These are phyloP conservation scores for Ivindomyrus marchei DNA, from an alignment of 2,113 vertebrate species.

Conservation along the genomic window DNA sequence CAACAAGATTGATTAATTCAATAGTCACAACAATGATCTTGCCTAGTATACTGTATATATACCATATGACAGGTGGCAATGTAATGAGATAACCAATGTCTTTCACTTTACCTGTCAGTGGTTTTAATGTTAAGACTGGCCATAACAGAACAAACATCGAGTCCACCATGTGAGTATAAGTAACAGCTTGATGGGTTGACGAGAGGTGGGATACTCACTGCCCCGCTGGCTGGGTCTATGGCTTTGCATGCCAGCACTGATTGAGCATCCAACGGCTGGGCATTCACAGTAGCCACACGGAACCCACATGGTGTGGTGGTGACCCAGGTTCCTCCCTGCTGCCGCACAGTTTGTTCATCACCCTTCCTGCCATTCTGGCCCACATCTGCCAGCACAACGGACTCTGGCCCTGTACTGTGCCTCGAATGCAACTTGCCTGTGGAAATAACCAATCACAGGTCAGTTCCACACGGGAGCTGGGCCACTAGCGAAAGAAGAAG, in stretches of 20 bases:
- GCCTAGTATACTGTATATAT: not conserved
- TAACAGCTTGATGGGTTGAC: not conserved
- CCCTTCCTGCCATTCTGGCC: constrained; percentile 6
- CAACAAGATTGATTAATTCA: too few relatives aligned
- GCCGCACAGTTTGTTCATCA: not conserved
- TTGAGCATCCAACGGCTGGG: constrained; percentile 45
- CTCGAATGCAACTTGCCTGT: constrained; percentile 36
- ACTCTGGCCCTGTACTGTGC: not conserved
- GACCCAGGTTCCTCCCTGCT: constrained; percentile 65
- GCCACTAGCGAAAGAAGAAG: not conserved
- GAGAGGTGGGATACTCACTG: constrained; percentile 53
- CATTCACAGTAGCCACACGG: constrained; percentile 65
- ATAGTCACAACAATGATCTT: not conserved
- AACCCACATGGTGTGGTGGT: constrained; percentile 75
- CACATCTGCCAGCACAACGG: constrained; percentile 35
- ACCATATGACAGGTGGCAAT: not conserved
- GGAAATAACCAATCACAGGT: not conserved
- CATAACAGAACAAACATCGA: not conserved
- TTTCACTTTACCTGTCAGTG: not conserved
- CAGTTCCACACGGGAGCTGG: not conserved
- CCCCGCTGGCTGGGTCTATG: constrained; percentile 72
- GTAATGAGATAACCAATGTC: not conserved
- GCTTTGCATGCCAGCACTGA: constrained; percentile 60
- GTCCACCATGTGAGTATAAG: not conserved
- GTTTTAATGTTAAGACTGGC: not conserved